Evolutionary conservation across 2,888 invertebrate genomes (phyloP), one percentile per base, ranked within the genome.

Genomic region (Spilosoma lubricipeda): DNA sequence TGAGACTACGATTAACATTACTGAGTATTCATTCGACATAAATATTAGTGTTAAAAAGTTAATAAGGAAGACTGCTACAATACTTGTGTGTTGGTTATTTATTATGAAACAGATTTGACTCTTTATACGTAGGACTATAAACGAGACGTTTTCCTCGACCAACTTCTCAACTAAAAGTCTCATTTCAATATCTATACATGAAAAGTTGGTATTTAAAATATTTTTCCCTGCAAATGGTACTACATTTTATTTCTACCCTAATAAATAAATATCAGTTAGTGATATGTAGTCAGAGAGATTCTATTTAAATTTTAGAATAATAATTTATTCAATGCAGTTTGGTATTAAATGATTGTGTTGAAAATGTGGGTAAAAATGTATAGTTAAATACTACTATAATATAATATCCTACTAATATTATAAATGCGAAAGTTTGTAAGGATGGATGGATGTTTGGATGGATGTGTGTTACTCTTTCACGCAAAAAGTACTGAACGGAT

Each of bases 221-320:
- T n/a, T n/a, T n/a, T n/a, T n/a, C n/a, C n/a, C n/a, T n/a, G n/a
- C n/a, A n/a, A n/a, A n/a, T n/a, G n/a, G n/a, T n/a, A n/a, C n/a
- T n/a, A n/a, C n/a, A n/a, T n/a, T n/a, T n/a, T n/a, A n/a, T n/a
- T n/a, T n/a, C n/a, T n/a, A n/a, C n/a, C n/a, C n/a, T n/a, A n/a
- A 82, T 84, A 84, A 84, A 84, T 84, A 84, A 75, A 76, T 79
- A 77, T 76, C 81, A 74, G 75, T 84, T 82, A 81, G 80, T 81
- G 81, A 84, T 82, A 81, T 84, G 83, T 84, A 83, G 84, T 77
- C 67, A 70, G 64, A 78, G 74, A 81, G 80, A 81, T 80, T 67
- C 74, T 71, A 78, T 80, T 84, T 82, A 78, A 82, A 82, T 83
- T 82, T 82, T 73, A 84, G 74, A 36, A 36, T 36, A 77, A 78